Base-by-base conservation (phyloP, 2,797 vertebrate genomes). In the Rhincodon typus region DNA sequence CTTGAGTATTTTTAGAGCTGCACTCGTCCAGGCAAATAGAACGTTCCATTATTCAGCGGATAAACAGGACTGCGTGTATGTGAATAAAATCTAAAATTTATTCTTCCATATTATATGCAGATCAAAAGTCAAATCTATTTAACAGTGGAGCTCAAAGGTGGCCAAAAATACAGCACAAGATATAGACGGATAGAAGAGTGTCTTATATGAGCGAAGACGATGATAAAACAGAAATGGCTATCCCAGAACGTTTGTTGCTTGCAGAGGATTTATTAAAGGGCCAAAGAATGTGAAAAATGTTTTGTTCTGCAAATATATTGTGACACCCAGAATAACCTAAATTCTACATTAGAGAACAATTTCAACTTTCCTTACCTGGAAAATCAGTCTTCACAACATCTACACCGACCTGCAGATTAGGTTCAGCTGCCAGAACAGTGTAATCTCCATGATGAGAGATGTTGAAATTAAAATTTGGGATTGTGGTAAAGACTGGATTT, bases 381-480 rank as follows among this genome's bases (percentile, higher is more conserved):
- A 98, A 97, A 96, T 97, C 96, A 91, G 98, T 99, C 97, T 99
- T 99, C 99, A 99, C 99, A 82, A 99, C 96, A 96, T 99, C 99
- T 96, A 99, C 97, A 50, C 99, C 99, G 95, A 99, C 99, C 96
- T 99, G 98, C 90, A 97, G 79, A 62, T 98, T 97, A 84, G 97
- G 97, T 95, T 99, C 98, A 90, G 99, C 99, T 90, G 99, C 99
- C 30, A 99, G 98, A 69, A 99, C 98, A 0, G 99, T 97, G 82
- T 98, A 99, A 96, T 99, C 98, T 4, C 99, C 99, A 97, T 99
- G 99, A 96, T 99, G 99, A 96, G 99, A 99, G 82, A 99, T 96
- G 95, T 99, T 99, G 97, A 99, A 99, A 96, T 97, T 98, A 97
- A 98, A 99, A 96, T 97, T 97, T 0, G 97, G 96, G 95, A 86